Percentiles rank a stretch among this genome's conserved stretches.
Conservation (phyloP, 2,888 invertebrate genomes). For the Synergus gifuensis region DNA sequence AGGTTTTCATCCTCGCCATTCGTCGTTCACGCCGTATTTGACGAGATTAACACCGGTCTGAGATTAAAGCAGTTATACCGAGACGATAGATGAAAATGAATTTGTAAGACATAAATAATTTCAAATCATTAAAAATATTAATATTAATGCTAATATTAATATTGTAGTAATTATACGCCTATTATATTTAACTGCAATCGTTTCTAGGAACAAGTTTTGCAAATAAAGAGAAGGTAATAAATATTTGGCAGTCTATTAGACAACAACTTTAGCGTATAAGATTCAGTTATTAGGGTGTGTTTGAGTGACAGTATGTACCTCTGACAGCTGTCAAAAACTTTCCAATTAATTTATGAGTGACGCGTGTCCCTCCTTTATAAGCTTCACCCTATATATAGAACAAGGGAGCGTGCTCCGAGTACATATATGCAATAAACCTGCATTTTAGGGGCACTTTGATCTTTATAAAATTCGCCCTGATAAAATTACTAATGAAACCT, state of each 20-base stretch:
- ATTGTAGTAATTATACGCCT: background rate
- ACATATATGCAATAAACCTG: constrained; percentile 42
- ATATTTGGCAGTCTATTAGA: constrained; percentile 20
- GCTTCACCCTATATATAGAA: constrained; percentile 62
- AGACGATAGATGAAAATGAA: constrained; percentile 55
- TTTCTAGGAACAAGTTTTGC: background rate
- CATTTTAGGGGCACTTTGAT: constrained; percentile 46
- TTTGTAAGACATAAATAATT: constrained; percentile 49
- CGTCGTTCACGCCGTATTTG: constrained; percentile 51
- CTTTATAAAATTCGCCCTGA: background rate
- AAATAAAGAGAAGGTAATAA: background rate
- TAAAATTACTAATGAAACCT: too few relatives aligned
- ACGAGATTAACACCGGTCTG: constrained; percentile 54
- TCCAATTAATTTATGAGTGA: constrained; percentile 72
- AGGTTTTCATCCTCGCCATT: constrained; percentile 16
- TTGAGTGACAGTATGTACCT: constrained; percentile 30
- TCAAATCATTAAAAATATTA: background rate
- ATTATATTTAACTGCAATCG: background rate
- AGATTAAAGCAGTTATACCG: constrained; percentile 45
- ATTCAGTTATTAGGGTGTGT: constrained; percentile 13
- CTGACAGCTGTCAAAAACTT: constrained; percentile 60
- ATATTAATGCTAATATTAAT: background rate
- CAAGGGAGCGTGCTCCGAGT: constrained; percentile 45
- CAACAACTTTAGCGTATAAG: background rate
- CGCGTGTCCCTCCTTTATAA: constrained; percentile 69